Evolutionary conservation across 1,140 invertebrate species (phyloP).

Genomic region (Spodoptera frugiperda): DNA sequence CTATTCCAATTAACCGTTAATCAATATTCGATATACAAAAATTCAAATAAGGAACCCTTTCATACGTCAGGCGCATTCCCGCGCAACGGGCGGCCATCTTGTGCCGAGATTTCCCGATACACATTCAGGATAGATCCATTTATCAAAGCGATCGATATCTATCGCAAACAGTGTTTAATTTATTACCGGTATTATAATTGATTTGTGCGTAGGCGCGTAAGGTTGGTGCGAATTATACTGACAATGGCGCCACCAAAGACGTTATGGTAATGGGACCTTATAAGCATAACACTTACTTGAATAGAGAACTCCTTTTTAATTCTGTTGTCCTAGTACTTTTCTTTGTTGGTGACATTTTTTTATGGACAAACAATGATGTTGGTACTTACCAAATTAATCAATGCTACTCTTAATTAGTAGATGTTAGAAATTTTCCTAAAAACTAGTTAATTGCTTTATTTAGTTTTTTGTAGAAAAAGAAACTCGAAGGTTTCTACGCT

Average conservation of each 20-base stretch:
- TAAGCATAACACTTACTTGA: slow-evolving; percentile 63
- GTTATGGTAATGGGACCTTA: slow-evolving; percentile 71
- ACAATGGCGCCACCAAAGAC: slow-evolving; percentile 78
- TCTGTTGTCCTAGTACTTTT: slow-evolving; percentile 9
- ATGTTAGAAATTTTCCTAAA: no score
- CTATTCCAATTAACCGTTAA: slow-evolving; percentile 33
- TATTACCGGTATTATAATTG: slow-evolving; percentile 77
- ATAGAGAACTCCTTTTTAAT: slow-evolving; percentile 59
- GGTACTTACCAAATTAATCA: not conserved
- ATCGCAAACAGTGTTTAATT: slow-evolving; percentile 83
- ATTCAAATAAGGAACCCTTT: slow-evolving; percentile 51
- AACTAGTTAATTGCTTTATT: no score
- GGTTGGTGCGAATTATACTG: slow-evolving; percentile 69
- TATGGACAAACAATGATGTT: slow-evolving; percentile 1
- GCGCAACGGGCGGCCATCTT: slow-evolving; percentile 80
- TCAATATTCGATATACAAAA: slow-evolving; percentile 35
- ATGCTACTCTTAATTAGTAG: not conserved
- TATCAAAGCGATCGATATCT: slow-evolving; percentile 82
- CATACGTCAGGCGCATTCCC: slow-evolving; percentile 64
- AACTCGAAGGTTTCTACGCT: no score
- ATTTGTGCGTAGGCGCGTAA: slow-evolving; percentile 78
- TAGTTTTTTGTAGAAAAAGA: no score
- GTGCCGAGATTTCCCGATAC: slow-evolving; percentile 65
- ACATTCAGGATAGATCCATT: slow-evolving; percentile 77
- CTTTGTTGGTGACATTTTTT: slow-evolving; percentile 13